A percentile compares a stretch with the other conserved stretches of the same genome.
Evolutionary conservation across 2,797 vertebrate species (phyloP).

Genomic region (Taenioides sp.): DNA sequence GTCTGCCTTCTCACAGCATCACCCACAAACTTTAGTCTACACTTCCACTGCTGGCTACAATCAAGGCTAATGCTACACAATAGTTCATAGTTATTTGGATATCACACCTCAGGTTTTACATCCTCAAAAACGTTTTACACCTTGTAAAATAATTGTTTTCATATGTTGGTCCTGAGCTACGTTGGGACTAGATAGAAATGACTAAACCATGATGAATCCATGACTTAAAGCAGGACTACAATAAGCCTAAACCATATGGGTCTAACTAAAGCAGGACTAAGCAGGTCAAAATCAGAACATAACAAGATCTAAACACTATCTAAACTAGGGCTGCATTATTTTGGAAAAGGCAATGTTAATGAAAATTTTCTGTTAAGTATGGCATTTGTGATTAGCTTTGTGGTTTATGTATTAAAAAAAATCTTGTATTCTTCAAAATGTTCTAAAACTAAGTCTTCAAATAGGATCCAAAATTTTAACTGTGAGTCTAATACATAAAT

Average conservation of each 20-base stretch:
- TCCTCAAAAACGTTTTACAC: neutral
- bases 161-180: neutral
- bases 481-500: too few species aligned
- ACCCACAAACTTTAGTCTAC: constrained; percentile 51
- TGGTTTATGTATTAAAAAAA: too few species aligned
- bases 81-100: constrained; percentile 17
- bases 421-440: too few species aligned
- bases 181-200: neutral
- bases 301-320: neutral
- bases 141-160: neutral
- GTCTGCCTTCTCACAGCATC: constrained; percentile 65
- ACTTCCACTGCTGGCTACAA: constrained; percentile 31
- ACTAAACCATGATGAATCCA: neutral
- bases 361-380: too few species aligned
- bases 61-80: constrained; percentile 18
- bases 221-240: too few species aligned
- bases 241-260: too few species aligned
- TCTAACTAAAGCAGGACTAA: neutral
- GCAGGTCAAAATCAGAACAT: neutral
- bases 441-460: too few species aligned
- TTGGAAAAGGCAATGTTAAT: too few species aligned
- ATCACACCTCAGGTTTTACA: constrained; percentile 8
- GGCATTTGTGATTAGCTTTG: too few species aligned
- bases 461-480: too few species aligned
- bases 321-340: neutral